Percentiles rank a stretch among this genome's conserved stretches.
Conservation (phyloP, 2,797 vertebrate genomes). For the Phoebastria nigripes region DNA sequence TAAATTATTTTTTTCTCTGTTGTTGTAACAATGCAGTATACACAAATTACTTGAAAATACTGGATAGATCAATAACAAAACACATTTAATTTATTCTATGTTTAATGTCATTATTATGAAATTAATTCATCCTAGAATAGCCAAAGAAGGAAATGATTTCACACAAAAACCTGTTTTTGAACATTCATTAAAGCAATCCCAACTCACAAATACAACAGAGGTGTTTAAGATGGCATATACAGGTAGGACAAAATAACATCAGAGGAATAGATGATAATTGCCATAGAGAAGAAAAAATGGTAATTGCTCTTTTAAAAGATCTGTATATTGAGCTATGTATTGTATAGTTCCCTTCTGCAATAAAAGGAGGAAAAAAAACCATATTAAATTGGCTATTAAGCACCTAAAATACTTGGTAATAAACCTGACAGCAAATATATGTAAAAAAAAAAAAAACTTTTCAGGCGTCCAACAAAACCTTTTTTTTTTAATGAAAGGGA, state of each 20-base stretch:
- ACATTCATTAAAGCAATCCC: not conserved
- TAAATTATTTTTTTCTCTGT: not conserved
- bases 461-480: rapidly evolving
- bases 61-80: not conserved
- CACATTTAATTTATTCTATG: not conserved
- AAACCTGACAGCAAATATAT: not conserved
- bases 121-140: constrained; percentile 5
- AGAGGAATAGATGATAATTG: not conserved
- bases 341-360: not conserved
- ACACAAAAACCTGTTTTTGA: not conserved
- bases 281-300: not conserved
- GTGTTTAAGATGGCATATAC: not conserved
- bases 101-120: not conserved
- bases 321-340: not conserved
- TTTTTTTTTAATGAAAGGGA: not conserved
- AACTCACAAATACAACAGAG: not conserved
- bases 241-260: not conserved
- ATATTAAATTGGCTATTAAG: not conserved
- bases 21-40: not conserved
- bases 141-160: not conserved
- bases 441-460: not conserved
- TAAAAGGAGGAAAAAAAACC: not conserved
- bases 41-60: not conserved
- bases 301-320: not conserved
- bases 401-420: not conserved